Percentiles rank a stretch among this genome's conserved stretches.
Evolutionary conservation across 1,140 invertebrate genomes (phyloP).

Genomic region (Sycobia sp.): DNA sequence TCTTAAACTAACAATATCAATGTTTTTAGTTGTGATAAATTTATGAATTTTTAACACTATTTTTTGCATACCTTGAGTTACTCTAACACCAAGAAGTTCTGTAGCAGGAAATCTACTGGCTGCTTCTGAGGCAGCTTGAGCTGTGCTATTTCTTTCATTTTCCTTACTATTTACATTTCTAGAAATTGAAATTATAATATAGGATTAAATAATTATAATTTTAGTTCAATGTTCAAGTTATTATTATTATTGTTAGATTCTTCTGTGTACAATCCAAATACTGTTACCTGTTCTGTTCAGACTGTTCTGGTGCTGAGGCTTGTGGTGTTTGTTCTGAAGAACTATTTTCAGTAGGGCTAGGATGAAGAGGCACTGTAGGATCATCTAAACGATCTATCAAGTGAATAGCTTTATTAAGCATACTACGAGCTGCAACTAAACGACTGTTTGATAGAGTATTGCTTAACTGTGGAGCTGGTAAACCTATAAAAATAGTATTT

Average conservation of each 20-base stretch:
- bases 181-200: constrained; percentile 4
- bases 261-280: neutral
- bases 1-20: no score
- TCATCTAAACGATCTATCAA: constrained; percentile 59
- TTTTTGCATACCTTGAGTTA: constrained; percentile 17
- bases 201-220: constrained; percentile 25
- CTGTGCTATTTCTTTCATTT: constrained; percentile 37
- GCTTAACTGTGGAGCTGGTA: constrained; percentile 51
- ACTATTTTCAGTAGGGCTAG: constrained; percentile 37
- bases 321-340: constrained; percentile 34
- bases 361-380: constrained; percentile 43
- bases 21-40: no score
- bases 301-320: constrained; percentile 39
- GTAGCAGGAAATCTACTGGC: constrained; percentile 61
- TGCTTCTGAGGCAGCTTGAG: constrained; percentile 55
- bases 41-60: no score
- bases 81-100: constrained; percentile 48
- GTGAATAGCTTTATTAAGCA: constrained; percentile 55
- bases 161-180: constrained; percentile 33
- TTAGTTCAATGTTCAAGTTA: no score
- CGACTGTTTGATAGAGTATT: constrained; percentile 57
- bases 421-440: constrained; percentile 52
- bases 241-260: neutral
- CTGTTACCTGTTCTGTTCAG: constrained; percentile 40
- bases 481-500: constrained; percentile 39